phyloP scores from a whole-genome alignment of 2,113 vertebrate genomes.

The Rhinoderma darwinii region DNA sequence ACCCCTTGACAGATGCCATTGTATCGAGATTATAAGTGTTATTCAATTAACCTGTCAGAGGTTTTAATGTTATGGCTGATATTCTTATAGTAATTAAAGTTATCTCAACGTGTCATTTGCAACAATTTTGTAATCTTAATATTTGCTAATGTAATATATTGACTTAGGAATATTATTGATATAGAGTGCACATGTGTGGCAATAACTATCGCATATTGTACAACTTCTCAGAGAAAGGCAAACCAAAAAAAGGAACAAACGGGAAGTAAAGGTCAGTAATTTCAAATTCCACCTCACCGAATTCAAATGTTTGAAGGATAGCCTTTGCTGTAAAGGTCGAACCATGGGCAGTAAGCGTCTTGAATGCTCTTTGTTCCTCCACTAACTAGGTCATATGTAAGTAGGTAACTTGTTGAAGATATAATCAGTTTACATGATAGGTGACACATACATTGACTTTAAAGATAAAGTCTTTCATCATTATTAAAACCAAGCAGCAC shows the following conservation, averaged over 20 bases:
- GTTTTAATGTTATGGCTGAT: no score
- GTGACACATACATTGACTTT: slow-evolving; percentile 64
- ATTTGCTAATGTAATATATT: no score
- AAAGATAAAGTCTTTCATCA: slow-evolving; percentile 67
- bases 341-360: slow-evolving; percentile 64
- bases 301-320: slow-evolving; percentile 67
- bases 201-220: neutral
- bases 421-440: slow-evolving; percentile 65
- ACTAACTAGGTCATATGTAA: slow-evolving; percentile 67
- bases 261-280: slow-evolving; percentile 67
- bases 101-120: no score
- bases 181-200: neutral
- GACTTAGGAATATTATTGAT: no score
- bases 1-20: no score
- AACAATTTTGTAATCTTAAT: no score
- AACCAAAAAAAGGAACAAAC: slow-evolving; percentile 46
- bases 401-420: slow-evolving; percentile 64
- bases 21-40: no score
- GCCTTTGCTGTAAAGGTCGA: slow-evolving; percentile 67
- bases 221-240: neutral
- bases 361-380: slow-evolving; percentile 49
- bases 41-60: no score
- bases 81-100: no score
- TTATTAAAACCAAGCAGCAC: slow-evolving; percentile 61
- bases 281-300: slow-evolving; percentile 67